Evolutionary conservation across 2,888 invertebrate species (phyloP).

Genomic region (Agrotis ipsilon): DNA sequence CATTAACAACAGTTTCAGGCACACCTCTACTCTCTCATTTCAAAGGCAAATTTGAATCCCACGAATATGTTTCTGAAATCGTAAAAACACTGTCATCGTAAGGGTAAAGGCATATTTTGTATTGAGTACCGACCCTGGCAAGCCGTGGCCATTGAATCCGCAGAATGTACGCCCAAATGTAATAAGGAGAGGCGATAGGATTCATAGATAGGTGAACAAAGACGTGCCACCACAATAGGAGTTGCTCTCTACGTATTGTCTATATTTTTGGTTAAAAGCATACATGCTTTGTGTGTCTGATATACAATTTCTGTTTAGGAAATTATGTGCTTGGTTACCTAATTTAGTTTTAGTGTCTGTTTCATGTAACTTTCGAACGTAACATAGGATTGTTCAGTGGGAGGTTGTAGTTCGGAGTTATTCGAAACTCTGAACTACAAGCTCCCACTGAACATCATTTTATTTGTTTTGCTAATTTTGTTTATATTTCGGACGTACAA

Average conservation of each 20-base stretch:
- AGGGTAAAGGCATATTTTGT: constrained; percentile 63
- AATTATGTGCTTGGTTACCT: constrained; percentile 59
- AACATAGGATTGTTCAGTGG: constrained; percentile 44
- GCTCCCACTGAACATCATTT: constrained; percentile 10
- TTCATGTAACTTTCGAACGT: constrained; percentile 45
- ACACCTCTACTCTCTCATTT: constrained; percentile 6
- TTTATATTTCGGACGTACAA: neutral
- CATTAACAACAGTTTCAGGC: neutral
- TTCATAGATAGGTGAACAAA: constrained; percentile 81
- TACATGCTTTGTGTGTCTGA: constrained; percentile 61
- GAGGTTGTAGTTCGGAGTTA: constrained; percentile 28
- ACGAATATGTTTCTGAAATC: constrained; percentile 48
- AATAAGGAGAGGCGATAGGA: constrained; percentile 78
- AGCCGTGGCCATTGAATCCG: constrained; percentile 66
- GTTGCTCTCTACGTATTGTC: constrained; percentile 73
- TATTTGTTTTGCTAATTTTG: constrained; percentile 36
- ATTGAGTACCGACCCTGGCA: constrained; percentile 60
- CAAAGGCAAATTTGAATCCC: constrained; percentile 41
- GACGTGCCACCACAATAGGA: constrained; percentile 76
- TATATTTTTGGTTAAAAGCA: constrained; percentile 71
- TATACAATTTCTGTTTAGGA: constrained; percentile 58
- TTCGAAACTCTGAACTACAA: too few relatives aligned
- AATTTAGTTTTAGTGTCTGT: constrained; percentile 58
- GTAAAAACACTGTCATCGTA: constrained; percentile 58
- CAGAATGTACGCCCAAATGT: constrained; percentile 71